phyloP scores from a whole-genome alignment of 1,140 invertebrate species.

The Cydia pomonella region DNA sequence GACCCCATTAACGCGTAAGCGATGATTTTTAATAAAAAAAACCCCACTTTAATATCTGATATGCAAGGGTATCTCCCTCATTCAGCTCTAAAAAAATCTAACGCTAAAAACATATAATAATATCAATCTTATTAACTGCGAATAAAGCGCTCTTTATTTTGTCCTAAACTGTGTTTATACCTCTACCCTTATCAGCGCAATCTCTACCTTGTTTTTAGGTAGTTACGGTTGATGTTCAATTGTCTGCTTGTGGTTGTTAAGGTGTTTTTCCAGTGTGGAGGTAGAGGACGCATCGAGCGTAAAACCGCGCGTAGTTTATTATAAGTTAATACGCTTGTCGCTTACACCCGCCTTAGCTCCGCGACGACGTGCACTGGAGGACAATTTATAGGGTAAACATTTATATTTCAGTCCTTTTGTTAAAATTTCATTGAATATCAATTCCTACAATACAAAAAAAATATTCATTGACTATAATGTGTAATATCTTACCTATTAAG shows the following conservation, averaged over 20 bases:
- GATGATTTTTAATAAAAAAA: slow-evolving; percentile 75
- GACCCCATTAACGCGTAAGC: slow-evolving; percentile 64
- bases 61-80: slow-evolving; percentile 54
- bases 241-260: slow-evolving; percentile 26
- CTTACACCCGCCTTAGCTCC: slow-evolving; percentile 52
- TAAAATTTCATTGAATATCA: no score
- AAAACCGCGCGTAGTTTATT: slow-evolving; percentile 73
- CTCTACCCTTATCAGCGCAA: not conserved
- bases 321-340: slow-evolving; percentile 73
- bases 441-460: no score
- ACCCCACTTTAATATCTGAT: slow-evolving; percentile 64
- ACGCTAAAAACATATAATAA: not conserved
- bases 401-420: not conserved
- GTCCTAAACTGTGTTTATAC: slow-evolving; percentile 7
- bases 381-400: slow-evolving; percentile 30
- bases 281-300: slow-evolving; percentile 57
- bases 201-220: slow-evolving; percentile 27
- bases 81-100: slow-evolving; percentile 33
- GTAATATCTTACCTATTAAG: no score
- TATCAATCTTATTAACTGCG: slow-evolving; percentile 34
- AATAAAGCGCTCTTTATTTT: slow-evolving; percentile 7
- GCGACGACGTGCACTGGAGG: slow-evolving; percentile 44
- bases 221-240: slow-evolving; percentile 40
- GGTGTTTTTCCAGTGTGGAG: slow-evolving; percentile 36
- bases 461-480: no score